These are phyloP conservation scores for Stegodyphus mimosarum DNA, from an alignment of 1,140 invertebrate species.

Conservation along the genomic window DNA sequence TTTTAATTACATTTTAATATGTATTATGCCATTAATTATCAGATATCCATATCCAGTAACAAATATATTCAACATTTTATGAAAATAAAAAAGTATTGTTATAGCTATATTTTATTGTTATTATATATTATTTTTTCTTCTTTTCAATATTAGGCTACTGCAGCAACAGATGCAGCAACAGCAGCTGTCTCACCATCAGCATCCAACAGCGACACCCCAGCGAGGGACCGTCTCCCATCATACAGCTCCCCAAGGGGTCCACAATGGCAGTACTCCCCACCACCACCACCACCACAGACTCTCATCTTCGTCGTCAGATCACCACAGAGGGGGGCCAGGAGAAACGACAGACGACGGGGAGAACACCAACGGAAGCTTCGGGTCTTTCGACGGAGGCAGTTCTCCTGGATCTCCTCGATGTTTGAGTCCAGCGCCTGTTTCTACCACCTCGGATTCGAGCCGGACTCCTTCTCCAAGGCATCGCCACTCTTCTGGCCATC, in stretches of 20 bases:
- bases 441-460: constrained; percentile 62
- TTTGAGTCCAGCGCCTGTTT: constrained; percentile 61
- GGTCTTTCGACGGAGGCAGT: constrained; percentile 17
- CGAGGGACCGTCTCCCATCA: background rate
- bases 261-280: background rate
- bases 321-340: constrained; percentile 28
- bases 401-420: constrained; percentile 32
- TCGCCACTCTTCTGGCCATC: constrained; percentile 1
- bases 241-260: constrained; percentile 16
- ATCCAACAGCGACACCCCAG: background rate
- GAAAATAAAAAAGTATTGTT: too few relatives aligned
- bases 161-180: constrained; percentile 57
- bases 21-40: too few relatives aligned
- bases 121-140: too few relatives aligned
- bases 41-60: too few relatives aligned
- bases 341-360: constrained; percentile 50
- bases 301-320: constrained; percentile 45
- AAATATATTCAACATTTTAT: too few relatives aligned
- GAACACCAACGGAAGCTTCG: constrained; percentile 48
- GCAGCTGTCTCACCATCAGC: constrained; percentile 40
- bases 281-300: constrained; percentile 39
- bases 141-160: constrained; percentile 6
- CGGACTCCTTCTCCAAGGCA: constrained; percentile 45
- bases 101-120: too few relatives aligned
- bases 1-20: too few relatives aligned